Evolutionary conservation across 2,888 invertebrate genomes (phyloP).

Genomic region (Meliscaeva auricollis): DNA sequence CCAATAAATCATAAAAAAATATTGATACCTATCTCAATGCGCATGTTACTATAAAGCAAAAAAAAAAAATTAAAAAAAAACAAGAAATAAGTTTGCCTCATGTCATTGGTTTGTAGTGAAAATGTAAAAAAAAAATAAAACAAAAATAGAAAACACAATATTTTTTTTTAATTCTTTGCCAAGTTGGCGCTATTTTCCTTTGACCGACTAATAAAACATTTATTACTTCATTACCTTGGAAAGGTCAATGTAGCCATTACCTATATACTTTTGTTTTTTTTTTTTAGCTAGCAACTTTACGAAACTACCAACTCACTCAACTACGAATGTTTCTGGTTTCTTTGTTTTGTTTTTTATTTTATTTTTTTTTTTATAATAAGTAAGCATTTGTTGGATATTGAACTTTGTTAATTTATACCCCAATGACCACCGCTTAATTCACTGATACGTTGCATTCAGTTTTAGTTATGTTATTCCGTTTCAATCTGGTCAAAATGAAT

Average conservation of each 20-base stretch:
- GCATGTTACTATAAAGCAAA: no score
- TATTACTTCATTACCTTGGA: conserved; percentile 20
- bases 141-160: conserved; percentile 13
- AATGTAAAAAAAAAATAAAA: not conserved
- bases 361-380: conserved; percentile 5
- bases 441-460: not conserved
- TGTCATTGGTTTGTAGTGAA: not conserved
- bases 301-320: not conserved
- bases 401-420: conserved; percentile 26
- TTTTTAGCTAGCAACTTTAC: not conserved
- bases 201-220: not conserved
- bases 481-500: not conserved
- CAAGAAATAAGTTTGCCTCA: no score
- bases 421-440: conserved; percentile 30
- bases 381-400: conserved; percentile 11
- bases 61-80: no score
- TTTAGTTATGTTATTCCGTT: not conserved
- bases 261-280: conserved; percentile 9
- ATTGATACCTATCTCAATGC: no score
- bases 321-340: not conserved
- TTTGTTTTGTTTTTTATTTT: not conserved
- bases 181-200: conserved; percentile 4
- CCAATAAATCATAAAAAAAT: no score
- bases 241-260: conserved; percentile 41
- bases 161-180: conserved; percentile 14